These are phyloP conservation scores for Lycophotia porphyrea DNA, from an alignment of 2,888 invertebrate genomes.

Conservation along the genomic window DNA sequence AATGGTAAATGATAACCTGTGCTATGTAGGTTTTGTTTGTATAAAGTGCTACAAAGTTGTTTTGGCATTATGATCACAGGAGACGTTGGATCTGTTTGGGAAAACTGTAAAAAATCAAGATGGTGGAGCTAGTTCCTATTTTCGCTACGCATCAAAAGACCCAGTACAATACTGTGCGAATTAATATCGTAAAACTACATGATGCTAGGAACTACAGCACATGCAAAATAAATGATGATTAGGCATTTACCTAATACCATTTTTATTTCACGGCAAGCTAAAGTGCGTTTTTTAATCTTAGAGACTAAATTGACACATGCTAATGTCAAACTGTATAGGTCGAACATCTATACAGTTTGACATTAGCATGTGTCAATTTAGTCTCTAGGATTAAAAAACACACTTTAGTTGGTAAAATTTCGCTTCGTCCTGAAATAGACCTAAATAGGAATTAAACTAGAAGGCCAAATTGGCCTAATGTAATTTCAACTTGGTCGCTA, in stretches of 20 bases:
- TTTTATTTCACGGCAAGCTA: slow-evolving; percentile 14
- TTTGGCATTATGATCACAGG: background rate
- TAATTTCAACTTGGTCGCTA: slow-evolving; percentile 16
- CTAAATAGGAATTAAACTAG: background rate
- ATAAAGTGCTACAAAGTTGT: background rate
- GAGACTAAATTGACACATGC: too few relatives aligned
- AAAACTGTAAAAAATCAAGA: background rate
- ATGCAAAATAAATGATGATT: slow-evolving; percentile 11
- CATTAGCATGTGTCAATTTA: too few relatives aligned
- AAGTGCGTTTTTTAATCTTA: too few relatives aligned
- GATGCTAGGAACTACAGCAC: background rate
- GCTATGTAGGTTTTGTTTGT: slow-evolving; percentile 16
- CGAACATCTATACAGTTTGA: too few relatives aligned
- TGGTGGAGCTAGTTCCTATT: background rate
- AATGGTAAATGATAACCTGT: slow-evolving; percentile 15
- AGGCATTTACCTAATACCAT: background rate
- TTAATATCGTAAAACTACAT: slow-evolving; percentile 12
- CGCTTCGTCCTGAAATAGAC: background rate
- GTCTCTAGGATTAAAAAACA: too few relatives aligned
- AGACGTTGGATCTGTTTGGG: background rate
- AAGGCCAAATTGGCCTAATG: background rate
- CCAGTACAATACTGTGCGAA: slow-evolving; percentile 3
- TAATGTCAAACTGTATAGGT: too few relatives aligned
- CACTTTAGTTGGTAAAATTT: background rate
- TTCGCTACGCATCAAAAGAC: background rate